These are phyloP conservation scores for Tragelaphus imberbis DNA, from an alignment of 2,113 vertebrate species.

Conservation along the genomic window DNA sequence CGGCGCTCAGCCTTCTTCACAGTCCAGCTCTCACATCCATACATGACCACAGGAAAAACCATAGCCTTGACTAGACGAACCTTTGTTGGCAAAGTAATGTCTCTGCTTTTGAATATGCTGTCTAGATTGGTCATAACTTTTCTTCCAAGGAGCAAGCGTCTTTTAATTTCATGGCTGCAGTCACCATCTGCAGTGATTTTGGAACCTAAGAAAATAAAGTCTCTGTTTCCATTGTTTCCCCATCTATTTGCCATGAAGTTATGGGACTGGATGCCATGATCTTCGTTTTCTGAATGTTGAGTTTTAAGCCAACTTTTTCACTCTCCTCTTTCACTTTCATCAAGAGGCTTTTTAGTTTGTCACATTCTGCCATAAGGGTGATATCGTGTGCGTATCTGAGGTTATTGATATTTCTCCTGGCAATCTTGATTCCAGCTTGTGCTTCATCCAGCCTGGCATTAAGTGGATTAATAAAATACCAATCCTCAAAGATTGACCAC, in stretches of 20 bases:
- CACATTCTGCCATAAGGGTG: neutral
- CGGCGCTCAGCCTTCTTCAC: too few species aligned
- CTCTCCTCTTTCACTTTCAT: neutral
- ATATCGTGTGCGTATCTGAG: accelerated
- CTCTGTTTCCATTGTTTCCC: neutral
- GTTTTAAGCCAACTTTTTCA: neutral
- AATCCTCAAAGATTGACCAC: neutral
- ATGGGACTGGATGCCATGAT: neutral
- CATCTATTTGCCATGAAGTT: neutral
- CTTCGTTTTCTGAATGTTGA: neutral
- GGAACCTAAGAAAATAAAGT: neutral
- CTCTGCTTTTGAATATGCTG: neutral
- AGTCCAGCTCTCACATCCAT: too few species aligned
- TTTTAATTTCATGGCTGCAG: neutral
- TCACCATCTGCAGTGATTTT: neutral
- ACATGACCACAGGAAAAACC: too few species aligned
- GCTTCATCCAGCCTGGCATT: neutral
- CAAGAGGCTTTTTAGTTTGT: neutral
- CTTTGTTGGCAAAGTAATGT: too few species aligned
- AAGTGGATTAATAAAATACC: neutral
- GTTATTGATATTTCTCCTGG: neutral
- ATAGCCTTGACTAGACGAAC: too few species aligned
- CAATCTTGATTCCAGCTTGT: neutral
- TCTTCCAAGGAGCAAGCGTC: neutral
- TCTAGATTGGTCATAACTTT: neutral